Percentiles rank a stretch among this genome's conserved stretches.
These are phyloP conservation scores for Oostethus manadensis DNA, from an alignment of 2,113 vertebrate genomes.

Conservation along the genomic window DNA sequence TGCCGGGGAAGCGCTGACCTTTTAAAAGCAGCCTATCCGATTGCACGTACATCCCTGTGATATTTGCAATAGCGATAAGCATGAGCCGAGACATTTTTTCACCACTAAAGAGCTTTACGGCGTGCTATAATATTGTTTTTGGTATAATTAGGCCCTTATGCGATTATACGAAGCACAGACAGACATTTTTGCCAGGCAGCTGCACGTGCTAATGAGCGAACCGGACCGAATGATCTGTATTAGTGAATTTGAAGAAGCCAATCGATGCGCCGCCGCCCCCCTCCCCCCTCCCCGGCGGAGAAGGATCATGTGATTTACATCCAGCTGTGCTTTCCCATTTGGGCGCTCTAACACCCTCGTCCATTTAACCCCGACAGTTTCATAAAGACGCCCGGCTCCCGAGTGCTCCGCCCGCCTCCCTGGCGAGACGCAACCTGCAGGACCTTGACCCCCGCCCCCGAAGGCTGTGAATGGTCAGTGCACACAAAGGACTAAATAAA, in stretches of 20 bases:
- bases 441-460: background rate
- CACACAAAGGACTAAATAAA: conserved; percentile 1
- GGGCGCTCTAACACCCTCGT: conserved; percentile 20
- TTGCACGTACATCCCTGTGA: conserved; percentile 23
- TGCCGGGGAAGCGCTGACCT: conserved; percentile 50
- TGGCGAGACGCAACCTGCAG: conserved; percentile 5
- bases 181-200: conserved; percentile 44
- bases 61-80: conserved; percentile 31
- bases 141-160: conserved; percentile 32
- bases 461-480: background rate
- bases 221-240: conserved; percentile 59
- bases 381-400: conserved; percentile 16
- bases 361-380: conserved; percentile 21
- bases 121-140: conserved; percentile 38
- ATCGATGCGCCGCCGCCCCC: conserved; percentile 32
- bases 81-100: conserved; percentile 11
- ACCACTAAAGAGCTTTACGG: conserved; percentile 28
- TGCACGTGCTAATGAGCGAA: conserved; percentile 61
- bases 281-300: conserved; percentile 7
- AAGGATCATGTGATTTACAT: conserved; percentile 50
- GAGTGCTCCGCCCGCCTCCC: conserved; percentile 13
- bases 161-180: background rate
- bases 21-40: conserved; percentile 41
- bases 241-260: conserved; percentile 60
- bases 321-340: conserved; percentile 45